phyloP scores from a whole-genome alignment of 2,888 invertebrate genomes.

The Hirtodrosophila trivittata region DNA sequence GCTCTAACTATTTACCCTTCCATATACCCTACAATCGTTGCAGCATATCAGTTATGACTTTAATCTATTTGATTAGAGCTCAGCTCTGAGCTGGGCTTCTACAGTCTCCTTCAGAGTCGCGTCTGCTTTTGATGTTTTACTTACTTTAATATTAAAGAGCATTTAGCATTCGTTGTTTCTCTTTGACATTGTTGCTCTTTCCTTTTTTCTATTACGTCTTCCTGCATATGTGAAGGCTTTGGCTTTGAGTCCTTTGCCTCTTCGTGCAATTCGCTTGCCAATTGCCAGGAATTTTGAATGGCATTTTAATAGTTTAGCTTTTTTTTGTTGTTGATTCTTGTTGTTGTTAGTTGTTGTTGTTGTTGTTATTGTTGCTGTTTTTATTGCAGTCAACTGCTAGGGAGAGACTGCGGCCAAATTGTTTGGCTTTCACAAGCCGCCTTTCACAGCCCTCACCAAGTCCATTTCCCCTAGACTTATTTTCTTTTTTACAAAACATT shows the following conservation, averaged over 20 bases:
- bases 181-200: background rate
- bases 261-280: conserved; percentile 32
- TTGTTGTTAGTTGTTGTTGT: conserved; percentile 9
- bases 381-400: conserved; percentile 28
- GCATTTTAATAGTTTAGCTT: conserved; percentile 68
- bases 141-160: background rate
- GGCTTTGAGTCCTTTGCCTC: conserved; percentile 11
- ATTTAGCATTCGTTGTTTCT: background rate
- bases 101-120: too few relatives aligned
- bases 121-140: too few relatives aligned
- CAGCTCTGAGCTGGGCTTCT: too few relatives aligned
- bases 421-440: conserved; percentile 12
- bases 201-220: background rate
- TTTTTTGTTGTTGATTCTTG: conserved; percentile 18
- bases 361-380: conserved; percentile 10
- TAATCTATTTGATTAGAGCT: too few relatives aligned
- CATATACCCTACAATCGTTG: too few relatives aligned
- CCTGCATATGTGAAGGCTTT: conserved; percentile 16
- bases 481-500: conserved; percentile 29
- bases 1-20: too few relatives aligned
- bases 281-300: conserved; percentile 67
- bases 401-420: conserved; percentile 34
- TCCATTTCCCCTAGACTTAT: conserved; percentile 14
- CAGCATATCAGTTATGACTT: too few relatives aligned
- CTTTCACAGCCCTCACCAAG: background rate